These are phyloP conservation scores for Molothrus ater DNA, from an alignment of 2,797 vertebrate species.

Conservation along the genomic window DNA sequence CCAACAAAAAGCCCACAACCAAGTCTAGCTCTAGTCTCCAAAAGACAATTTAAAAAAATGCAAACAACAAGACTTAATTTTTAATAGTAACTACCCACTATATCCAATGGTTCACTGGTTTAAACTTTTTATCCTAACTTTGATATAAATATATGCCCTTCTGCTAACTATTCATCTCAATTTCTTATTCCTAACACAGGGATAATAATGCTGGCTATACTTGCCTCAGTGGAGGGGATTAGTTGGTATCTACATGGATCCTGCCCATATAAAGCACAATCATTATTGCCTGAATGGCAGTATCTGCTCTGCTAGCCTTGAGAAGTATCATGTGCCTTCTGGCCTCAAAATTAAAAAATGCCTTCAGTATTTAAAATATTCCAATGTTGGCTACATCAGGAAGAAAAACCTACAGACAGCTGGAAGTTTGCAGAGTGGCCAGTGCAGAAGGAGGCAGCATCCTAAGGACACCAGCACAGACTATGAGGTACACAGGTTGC, in stretches of 20 bases:
- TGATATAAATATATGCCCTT: background rate
- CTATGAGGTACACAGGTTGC: background rate
- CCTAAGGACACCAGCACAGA: rapidly evolving
- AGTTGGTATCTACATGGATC: background rate
- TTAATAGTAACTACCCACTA: background rate
- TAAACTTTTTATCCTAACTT: background rate
- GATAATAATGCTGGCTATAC: background rate
- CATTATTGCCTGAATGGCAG: background rate
- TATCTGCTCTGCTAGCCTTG: background rate
- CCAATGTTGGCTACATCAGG: background rate
- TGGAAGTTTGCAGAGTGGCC: rapidly evolving
- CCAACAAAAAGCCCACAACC: background rate
- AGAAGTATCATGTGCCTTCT: background rate
- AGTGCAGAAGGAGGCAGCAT: background rate
- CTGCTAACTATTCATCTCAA: background rate
- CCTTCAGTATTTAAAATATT: background rate
- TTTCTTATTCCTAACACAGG: background rate
- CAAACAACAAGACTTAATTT: background rate
- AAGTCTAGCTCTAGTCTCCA: background rate
- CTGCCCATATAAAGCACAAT: background rate
- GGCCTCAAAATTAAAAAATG: background rate
- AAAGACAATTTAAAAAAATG: background rate
- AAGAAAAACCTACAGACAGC: background rate
- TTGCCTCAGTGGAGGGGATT: background rate
- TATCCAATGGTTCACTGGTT: background rate